Evolutionary conservation across 2,888 invertebrate genomes (phyloP).

Genomic region (Cheilosia impressa): DNA sequence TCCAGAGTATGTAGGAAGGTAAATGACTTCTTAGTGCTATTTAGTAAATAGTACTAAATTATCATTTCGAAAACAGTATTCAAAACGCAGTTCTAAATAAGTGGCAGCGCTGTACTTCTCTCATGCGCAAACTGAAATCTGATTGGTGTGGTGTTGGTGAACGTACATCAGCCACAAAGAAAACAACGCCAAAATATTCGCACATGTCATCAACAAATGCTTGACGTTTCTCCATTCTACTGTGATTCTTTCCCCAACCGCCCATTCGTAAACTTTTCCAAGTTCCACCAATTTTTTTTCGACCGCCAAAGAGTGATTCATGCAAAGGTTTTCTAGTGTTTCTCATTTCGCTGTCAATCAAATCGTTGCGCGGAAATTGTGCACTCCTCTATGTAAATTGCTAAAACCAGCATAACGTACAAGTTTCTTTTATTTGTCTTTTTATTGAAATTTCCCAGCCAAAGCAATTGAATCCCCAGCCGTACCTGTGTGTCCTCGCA

Average conservation of each 20-base stretch:
- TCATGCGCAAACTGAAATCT: too few species aligned
- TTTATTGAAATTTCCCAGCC: not conserved
- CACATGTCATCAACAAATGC: conserved; percentile 58
- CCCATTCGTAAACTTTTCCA: conserved; percentile 14
- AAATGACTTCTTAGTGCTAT: too few species aligned
- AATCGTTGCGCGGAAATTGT: conserved; percentile 17
- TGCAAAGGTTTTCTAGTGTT: conserved; percentile 39
- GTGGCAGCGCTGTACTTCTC: too few species aligned
- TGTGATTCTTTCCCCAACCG: conserved; percentile 29
- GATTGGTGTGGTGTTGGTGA: too few species aligned
- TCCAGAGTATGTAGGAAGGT: too few species aligned
- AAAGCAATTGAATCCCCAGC: conserved; percentile 3
- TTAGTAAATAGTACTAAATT: too few species aligned
- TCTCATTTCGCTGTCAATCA: conserved; percentile 37
- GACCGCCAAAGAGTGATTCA: conserved; percentile 53
- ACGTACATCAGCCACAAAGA: not conserved
- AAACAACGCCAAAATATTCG: conserved; percentile 13
- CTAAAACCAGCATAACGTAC: not conserved
- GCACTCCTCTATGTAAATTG: conserved; percentile 23
- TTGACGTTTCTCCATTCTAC: conserved; percentile 71
- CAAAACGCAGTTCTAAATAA: too few species aligned
- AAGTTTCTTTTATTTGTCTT: conserved; percentile 17
- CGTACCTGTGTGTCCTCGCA: too few species aligned
- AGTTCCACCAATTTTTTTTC: conserved; percentile 26
- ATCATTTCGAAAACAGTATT: too few species aligned